Conservation (phyloP, 2,113 vertebrate genomes). For the Mionectes macconnelli region DNA sequence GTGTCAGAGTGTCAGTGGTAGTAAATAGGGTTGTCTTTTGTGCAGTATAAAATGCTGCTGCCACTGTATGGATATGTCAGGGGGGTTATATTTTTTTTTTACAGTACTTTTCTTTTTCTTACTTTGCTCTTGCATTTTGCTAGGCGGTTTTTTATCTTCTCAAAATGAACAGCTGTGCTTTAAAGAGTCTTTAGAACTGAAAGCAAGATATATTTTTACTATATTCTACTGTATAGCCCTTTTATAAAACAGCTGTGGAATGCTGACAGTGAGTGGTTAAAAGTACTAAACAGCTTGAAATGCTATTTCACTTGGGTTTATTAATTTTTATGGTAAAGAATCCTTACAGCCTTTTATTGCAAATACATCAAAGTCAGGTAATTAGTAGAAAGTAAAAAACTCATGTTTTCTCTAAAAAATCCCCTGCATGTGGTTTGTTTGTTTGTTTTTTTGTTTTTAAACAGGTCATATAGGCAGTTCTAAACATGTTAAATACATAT, state of each 20-base stretch:
- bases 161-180: neutral
- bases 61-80: neutral
- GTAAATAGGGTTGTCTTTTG: neutral
- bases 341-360: neutral
- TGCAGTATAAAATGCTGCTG: neutral
- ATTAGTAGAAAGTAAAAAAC: neutral
- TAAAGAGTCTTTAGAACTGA: neutral
- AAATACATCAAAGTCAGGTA: neutral
- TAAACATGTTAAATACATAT: neutral
- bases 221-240: neutral
- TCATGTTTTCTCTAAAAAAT: neutral
- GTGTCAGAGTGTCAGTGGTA: neutral
- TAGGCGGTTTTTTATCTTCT: neutral
- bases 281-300: neutral
- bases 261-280: neutral
- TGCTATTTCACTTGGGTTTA: neutral
- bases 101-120: neutral
- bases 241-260: neutral
- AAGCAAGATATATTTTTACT: neutral
- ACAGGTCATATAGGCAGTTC: neutral
- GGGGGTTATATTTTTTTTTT: neutral
- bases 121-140: neutral
- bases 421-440: neutral
- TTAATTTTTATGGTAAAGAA: neutral
- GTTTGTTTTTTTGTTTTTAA: neutral